These are phyloP conservation scores for Apamea anceps DNA, from an alignment of 2,888 invertebrate genomes.

Conservation along the genomic window DNA sequence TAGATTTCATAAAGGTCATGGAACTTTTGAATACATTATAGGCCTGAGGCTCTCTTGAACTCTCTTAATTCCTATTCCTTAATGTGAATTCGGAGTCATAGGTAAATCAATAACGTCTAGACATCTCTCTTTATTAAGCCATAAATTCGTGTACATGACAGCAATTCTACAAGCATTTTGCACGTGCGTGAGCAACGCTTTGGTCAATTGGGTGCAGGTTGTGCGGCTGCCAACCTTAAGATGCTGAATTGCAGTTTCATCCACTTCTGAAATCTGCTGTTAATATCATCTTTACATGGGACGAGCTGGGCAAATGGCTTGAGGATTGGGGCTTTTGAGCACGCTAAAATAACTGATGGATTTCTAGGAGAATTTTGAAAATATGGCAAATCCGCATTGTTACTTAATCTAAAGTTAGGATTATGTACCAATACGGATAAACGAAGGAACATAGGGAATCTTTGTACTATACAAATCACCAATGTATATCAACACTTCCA, in stretches of 20 bases:
- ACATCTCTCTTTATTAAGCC: conserved; percentile 38
- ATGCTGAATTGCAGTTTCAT: background rate
- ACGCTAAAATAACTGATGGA: background rate
- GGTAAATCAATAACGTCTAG: conserved; percentile 55
- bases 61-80: conserved; percentile 18
- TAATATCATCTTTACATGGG: background rate
- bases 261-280: background rate
- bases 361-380: background rate
- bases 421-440: background rate
- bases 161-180: conserved; percentile 13
- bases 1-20: background rate
- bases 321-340: background rate
- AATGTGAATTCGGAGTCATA: conserved; percentile 7
- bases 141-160: conserved; percentile 42
- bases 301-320: background rate
- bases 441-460: background rate
- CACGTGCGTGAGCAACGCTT: conserved; percentile 16
- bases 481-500: background rate
- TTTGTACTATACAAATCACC: background rate
- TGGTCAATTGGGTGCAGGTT: background rate
- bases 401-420: background rate
- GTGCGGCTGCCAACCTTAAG: background rate
- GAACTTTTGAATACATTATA: conserved; percentile 3
- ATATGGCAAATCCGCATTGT: background rate
- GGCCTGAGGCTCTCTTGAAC: background rate